Conservation (phyloP, 2,113 vertebrate genomes). For the Albula glossodonta region DNA sequence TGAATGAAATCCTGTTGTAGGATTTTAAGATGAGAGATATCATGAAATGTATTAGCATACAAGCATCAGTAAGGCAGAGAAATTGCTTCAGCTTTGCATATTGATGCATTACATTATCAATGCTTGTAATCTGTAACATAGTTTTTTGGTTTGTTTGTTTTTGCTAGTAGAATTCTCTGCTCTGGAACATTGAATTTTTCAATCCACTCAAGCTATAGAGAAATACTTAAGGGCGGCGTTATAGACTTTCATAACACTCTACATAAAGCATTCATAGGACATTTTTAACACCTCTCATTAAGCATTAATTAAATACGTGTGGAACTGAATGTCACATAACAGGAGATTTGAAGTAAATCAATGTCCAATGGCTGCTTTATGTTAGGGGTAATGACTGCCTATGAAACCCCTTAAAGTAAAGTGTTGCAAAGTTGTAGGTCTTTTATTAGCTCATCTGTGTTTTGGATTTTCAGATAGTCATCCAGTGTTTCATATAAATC, state of each 20-base stretch:
- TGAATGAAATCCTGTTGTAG: background rate
- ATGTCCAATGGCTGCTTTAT: too few species aligned
- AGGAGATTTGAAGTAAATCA: too few species aligned
- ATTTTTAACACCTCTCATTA: too few species aligned
- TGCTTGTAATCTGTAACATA: constrained; percentile 56
- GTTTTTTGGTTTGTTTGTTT: constrained; percentile 30
- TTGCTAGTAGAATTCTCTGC: background rate
- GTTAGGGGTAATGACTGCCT: too few species aligned
- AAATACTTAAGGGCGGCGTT: too few species aligned
- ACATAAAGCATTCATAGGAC: too few species aligned
- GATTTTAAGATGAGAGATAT: background rate
- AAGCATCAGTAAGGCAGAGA: background rate
- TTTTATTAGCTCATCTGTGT: background rate
- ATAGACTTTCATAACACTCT: too few species aligned
- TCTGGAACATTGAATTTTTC: background rate
- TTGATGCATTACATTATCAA: constrained; percentile 55
- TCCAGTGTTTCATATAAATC: background rate
- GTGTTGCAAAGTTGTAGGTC: background rate
- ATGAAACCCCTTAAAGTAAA: background rate
- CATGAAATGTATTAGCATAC: background rate
- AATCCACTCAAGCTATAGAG: background rate
- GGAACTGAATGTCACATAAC: too few species aligned
- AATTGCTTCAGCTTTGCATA: constrained; percentile 44
- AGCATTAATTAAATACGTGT: too few species aligned
- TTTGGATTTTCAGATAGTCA: background rate